Evolutionary conservation across 2,797 vertebrate genomes (phyloP).

Genomic region (Clarias fuscus): DNA sequence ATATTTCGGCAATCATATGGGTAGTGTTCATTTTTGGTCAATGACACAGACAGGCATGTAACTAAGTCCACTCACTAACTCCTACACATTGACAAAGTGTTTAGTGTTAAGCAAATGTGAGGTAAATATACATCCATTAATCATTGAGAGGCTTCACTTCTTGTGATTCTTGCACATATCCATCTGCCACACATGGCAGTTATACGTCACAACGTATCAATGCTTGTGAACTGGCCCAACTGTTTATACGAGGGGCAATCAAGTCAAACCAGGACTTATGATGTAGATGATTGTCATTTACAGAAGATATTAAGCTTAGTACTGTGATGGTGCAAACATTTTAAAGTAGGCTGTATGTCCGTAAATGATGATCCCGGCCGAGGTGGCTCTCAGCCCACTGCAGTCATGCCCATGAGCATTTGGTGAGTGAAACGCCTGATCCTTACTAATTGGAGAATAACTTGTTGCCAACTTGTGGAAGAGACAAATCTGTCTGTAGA

Average conservation of each 20-base stretch:
- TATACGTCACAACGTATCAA: constrained; percentile 41
- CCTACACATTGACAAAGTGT: constrained; percentile 19
- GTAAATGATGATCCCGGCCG: too few species aligned
- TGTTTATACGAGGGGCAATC: not conserved
- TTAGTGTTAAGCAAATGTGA: constrained; percentile 29
- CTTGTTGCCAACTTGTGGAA: too few species aligned
- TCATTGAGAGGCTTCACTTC: constrained; percentile 43
- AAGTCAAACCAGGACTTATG: too few species aligned
- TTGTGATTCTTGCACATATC: constrained; percentile 28
- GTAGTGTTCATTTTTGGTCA: not conserved
- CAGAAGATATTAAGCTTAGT: too few species aligned
- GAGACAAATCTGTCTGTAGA: too few species aligned
- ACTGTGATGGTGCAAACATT: too few species aligned
- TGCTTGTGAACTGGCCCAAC: constrained; percentile 34
- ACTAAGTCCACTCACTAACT: not conserved
- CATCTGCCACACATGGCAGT: constrained; percentile 54
- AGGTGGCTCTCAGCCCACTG: too few species aligned
- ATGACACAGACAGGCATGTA: constrained; percentile 2
- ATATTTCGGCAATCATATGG: not conserved
- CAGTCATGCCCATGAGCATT: too few species aligned
- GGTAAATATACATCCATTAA: constrained; percentile 57
- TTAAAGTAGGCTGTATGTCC: too few species aligned
- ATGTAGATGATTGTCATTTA: too few species aligned
- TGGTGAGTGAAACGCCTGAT: too few species aligned
- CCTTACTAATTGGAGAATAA: too few species aligned